These are phyloP conservation scores for Zonotrichia albicollis DNA, from an alignment of 2,797 vertebrate species.

Conservation along the genomic window DNA sequence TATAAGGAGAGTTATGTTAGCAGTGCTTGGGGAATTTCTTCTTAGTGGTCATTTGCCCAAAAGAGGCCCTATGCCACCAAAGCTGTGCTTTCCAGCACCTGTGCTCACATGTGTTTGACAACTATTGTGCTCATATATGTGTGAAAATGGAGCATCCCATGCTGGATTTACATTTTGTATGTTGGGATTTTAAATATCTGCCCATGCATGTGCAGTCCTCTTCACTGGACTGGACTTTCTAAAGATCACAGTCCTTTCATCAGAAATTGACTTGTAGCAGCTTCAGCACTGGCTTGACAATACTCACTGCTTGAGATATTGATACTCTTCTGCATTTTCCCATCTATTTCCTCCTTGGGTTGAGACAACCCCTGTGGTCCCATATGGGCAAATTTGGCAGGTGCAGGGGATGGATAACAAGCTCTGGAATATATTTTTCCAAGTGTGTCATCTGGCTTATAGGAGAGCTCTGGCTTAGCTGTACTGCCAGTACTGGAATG, in stretches of 20 bases:
- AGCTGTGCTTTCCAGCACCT: background rate
- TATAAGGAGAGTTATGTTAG: background rate
- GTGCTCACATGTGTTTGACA: background rate
- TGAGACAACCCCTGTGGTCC: conserved; percentile 31
- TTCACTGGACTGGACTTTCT: background rate
- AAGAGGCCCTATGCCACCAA: background rate
- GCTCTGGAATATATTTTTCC: conserved; percentile 56
- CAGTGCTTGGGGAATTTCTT: background rate
- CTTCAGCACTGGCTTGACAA: background rate
- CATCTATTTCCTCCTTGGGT: background rate
- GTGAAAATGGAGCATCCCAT: background rate
- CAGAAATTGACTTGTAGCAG: background rate
- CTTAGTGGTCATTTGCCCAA: background rate
- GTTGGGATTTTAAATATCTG: background rate
- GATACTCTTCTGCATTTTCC: conserved; percentile 23
- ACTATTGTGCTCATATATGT: background rate
- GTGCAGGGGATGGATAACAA: conserved; percentile 11
- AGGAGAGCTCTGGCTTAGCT: conserved; percentile 62
- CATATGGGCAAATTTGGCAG: conserved; percentile 39
- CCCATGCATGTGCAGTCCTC: background rate
- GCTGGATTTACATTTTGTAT: background rate
- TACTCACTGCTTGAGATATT: background rate
- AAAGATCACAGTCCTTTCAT: background rate
- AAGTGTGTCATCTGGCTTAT: conserved; percentile 51
- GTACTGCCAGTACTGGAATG: conserved; percentile 62